Conservation (phyloP, 1,140 invertebrate species). For the Laupala kohalensis region DNA sequence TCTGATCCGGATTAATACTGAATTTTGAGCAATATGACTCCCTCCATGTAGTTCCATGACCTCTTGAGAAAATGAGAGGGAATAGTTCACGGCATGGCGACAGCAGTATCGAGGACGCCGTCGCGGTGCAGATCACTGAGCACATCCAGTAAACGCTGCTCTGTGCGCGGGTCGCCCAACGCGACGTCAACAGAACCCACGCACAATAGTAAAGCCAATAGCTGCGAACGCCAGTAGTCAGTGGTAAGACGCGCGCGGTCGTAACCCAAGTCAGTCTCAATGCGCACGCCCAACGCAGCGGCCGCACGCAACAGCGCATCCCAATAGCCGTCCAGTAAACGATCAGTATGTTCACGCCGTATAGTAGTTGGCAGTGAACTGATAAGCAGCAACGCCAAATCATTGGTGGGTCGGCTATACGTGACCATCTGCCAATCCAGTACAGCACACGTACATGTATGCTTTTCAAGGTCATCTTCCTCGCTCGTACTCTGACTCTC, state of each 20-base stretch:
- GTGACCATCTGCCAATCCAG: conserved; percentile 77
- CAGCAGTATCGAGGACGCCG: conserved; percentile 30
- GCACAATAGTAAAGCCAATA: conserved; percentile 58
- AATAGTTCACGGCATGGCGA: background rate
- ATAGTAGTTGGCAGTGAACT: conserved; percentile 58
- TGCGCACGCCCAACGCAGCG: conserved; percentile 41
- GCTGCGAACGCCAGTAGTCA: conserved; percentile 55
- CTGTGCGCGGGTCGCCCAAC: conserved; percentile 49
- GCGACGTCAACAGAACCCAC: conserved; percentile 67
- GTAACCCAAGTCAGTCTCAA: conserved; percentile 40
- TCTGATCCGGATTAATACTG: too few relatives aligned
- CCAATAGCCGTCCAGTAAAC: conserved; percentile 55
- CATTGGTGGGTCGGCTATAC: conserved; percentile 60
- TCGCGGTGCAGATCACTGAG: conserved; percentile 44
- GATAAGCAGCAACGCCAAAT: conserved; percentile 61
- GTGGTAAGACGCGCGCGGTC: conserved; percentile 36
- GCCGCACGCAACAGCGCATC: conserved; percentile 37
- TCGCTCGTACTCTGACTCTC: conserved; percentile 22
- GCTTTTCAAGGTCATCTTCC: conserved; percentile 19
- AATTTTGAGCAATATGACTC: too few relatives aligned
- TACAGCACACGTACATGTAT: conserved; percentile 40
- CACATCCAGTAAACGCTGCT: conserved; percentile 47
- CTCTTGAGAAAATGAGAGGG: too few relatives aligned
- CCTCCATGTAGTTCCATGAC: too few relatives aligned
- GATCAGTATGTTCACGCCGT: conserved; percentile 39